Evolutionary conservation across 2,888 invertebrate genomes (phyloP).

Genomic region (Acronicta alni): DNA sequence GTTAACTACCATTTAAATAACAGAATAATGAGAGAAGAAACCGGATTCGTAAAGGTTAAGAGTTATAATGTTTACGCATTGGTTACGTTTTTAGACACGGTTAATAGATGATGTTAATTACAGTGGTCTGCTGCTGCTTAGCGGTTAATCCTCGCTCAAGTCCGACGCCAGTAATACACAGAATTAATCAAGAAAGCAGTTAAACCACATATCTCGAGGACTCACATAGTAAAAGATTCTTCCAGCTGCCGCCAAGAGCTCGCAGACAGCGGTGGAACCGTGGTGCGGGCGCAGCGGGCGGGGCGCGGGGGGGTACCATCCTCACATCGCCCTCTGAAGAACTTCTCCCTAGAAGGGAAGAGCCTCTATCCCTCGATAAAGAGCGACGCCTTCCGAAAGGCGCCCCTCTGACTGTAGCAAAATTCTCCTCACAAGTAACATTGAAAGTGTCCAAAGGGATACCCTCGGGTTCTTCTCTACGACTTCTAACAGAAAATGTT

Average conservation of each 20-base stretch:
- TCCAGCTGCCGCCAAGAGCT: constrained; percentile 94
- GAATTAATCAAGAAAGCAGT: constrained; percentile 51
- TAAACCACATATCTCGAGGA: constrained; percentile 72
- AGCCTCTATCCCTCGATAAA: constrained; percentile 85
- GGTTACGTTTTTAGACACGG: constrained; percentile 66
- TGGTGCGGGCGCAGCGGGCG: constrained; percentile 80
- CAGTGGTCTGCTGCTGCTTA: constrained; percentile 40
- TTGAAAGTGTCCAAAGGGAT: constrained; percentile 83
- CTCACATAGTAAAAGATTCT: constrained; percentile 94
- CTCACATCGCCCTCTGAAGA: constrained; percentile 93
- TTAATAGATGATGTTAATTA: constrained; percentile 72
- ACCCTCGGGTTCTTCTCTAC: constrained; percentile 77
- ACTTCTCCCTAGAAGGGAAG: constrained; percentile 90
- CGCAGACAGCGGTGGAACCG: constrained; percentile 92
- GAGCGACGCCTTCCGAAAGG: constrained; percentile 85
- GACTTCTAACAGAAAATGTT: constrained; percentile 82
- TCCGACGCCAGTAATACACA: constrained; percentile 20
- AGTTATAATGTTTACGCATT: constrained; percentile 63
- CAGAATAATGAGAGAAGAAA: constrained; percentile 75
- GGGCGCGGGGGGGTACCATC: constrained; percentile 75
- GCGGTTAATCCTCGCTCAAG: constrained; percentile 41
- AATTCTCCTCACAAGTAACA: constrained; percentile 76
- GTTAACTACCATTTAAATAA: constrained; percentile 81
- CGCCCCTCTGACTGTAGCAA: constrained; percentile 83
- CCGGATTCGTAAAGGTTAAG: constrained; percentile 77